These are phyloP conservation scores for Lacerta agilis DNA, from an alignment of 2,797 vertebrate species.

Conservation along the genomic window DNA sequence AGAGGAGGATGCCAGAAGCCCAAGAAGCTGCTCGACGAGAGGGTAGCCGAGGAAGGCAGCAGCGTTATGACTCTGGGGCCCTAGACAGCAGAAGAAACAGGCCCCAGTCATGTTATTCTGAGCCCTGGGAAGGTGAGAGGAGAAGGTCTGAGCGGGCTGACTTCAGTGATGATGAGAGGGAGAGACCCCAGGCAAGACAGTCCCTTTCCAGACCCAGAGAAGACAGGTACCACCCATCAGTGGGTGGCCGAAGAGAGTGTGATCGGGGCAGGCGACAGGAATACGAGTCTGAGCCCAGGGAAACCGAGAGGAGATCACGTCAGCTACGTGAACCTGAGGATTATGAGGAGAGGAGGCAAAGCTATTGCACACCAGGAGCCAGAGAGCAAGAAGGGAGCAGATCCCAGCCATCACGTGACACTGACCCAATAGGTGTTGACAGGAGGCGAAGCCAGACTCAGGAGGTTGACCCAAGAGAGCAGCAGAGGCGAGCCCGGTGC, in stretches of 20 bases:
- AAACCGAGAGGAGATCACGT: not conserved
- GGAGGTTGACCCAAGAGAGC: no score
- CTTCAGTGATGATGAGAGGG: not conserved
- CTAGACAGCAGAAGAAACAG: not conserved
- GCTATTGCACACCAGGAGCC: rapidly evolving
- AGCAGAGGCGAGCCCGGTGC: no score
- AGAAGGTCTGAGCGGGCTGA: not conserved
- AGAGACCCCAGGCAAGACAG: not conserved
- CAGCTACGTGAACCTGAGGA: not conserved
- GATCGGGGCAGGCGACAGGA: not conserved
- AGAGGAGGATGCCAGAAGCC: rapidly evolving
- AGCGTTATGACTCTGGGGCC: not conserved
- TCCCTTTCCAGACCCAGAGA: not conserved
- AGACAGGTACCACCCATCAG: not conserved
- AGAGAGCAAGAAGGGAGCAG: not conserved
- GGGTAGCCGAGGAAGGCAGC: not conserved
- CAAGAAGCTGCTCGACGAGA: no score
- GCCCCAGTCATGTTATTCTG: not conserved
- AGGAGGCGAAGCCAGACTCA: no score
- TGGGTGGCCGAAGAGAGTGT: rapidly evolving
- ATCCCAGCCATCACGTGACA: no score
- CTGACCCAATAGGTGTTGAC: no score
- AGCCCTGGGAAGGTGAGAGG: rapidly evolving
- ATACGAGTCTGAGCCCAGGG: not conserved
- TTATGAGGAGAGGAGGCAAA: not conserved